Percentiles rank a stretch among this genome's conserved stretches.
Evolutionary conservation across 2,113 vertebrate species (phyloP).

Genomic region (Mobula birostris): DNA sequence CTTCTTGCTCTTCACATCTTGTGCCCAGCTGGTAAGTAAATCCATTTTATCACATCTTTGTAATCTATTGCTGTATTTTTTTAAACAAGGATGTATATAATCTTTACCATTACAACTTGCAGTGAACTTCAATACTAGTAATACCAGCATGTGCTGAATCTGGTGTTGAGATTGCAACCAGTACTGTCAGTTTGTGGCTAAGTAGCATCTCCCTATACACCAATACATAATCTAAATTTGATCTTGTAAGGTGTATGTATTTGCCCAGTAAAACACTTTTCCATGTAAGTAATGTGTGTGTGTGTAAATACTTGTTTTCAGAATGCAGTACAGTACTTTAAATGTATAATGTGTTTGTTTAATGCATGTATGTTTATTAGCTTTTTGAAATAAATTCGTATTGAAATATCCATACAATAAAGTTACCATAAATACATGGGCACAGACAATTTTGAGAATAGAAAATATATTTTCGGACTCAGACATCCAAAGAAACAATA

Average conservation of each 20-base stretch:
- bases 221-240: too few relatives aligned
- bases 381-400: background rate
- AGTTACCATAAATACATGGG: too few relatives aligned
- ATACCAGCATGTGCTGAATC: background rate
- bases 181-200: too few relatives aligned
- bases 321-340: background rate
- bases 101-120: background rate
- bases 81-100: background rate
- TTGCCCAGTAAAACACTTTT: too few relatives aligned
- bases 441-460: too few relatives aligned
- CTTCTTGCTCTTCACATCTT: background rate
- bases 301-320: background rate
- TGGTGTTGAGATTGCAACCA: background rate
- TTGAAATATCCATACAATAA: background rate
- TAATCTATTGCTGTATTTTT: background rate
- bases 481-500: too few relatives aligned
- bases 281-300: too few relatives aligned
- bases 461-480: too few relatives aligned
- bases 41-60: background rate
- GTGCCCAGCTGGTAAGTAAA: background rate
- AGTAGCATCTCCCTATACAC: too few relatives aligned
- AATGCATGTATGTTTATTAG: background rate
- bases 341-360: background rate
- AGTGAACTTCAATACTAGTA: background rate
- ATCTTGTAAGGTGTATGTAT: too few relatives aligned